A percentile compares a stretch with the other conserved stretches of the same genome.
Conservation (phyloP, 92 coral and sea anemone genomes). For the Parazoanthus darwini region DNA sequence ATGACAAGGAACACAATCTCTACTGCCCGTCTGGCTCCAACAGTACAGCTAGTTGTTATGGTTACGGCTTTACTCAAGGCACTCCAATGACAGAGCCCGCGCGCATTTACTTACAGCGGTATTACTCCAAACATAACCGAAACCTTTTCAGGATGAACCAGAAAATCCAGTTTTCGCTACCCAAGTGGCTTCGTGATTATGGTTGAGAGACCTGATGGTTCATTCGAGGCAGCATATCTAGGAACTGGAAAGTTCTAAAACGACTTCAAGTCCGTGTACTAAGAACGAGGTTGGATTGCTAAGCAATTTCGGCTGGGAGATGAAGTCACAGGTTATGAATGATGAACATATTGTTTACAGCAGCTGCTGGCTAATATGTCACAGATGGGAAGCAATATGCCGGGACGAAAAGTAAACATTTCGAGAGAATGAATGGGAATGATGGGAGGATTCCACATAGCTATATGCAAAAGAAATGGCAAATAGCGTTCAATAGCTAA, state of each 20-base stretch:
- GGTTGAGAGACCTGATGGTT: background rate
- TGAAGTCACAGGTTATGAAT: background rate
- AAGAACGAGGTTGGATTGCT: background rate
- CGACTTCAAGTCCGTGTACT: background rate
- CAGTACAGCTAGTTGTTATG: constrained; percentile 67
- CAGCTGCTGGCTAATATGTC: background rate
- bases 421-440: no score
- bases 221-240: background rate
- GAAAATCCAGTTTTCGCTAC: constrained; percentile 88
- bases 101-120: constrained; percentile 80
- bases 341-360: background rate
- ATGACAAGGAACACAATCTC: constrained; percentile 56
- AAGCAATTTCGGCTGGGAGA: background rate
- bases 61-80: constrained; percentile 60
- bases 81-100: constrained; percentile 68
- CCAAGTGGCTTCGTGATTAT: constrained; percentile 71
- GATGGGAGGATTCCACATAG: background rate
- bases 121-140: constrained; percentile 93
- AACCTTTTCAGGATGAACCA: constrained; percentile 93
- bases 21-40: constrained; percentile 70
- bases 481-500: background rate
- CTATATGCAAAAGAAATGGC: background rate
- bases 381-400: background rate
- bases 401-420: background rate
- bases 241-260: background rate